Conservation (phyloP, 2,797 vertebrate genomes). For the Florisuga fusca region DNA sequence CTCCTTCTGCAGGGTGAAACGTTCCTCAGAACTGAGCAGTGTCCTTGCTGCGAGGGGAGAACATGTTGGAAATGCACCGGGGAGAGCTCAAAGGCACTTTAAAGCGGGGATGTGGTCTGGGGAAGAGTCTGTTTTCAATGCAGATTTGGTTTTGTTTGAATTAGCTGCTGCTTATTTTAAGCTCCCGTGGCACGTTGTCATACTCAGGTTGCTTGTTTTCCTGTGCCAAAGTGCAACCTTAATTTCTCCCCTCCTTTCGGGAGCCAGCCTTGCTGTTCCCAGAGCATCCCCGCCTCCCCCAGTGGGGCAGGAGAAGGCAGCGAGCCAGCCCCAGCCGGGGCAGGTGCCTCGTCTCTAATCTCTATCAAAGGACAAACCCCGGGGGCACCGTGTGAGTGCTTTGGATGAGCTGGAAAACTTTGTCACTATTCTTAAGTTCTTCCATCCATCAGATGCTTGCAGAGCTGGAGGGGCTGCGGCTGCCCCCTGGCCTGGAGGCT, state of each 20-base stretch:
- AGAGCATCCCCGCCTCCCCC: slow-evolving; percentile 4
- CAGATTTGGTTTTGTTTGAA: slow-evolving; percentile 66
- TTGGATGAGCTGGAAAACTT: not conserved
- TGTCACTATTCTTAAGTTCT: not conserved
- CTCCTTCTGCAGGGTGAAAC: too few relatives aligned
- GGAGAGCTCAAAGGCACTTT: slow-evolving; percentile 67
- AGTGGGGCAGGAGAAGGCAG: slow-evolving; percentile 11
- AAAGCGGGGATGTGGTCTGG: slow-evolving; percentile 44
- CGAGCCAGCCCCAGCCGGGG: slow-evolving; percentile 11
- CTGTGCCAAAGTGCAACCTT: slow-evolving; percentile 51
- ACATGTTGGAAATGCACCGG: not conserved
- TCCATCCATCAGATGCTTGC: rapidly evolving
- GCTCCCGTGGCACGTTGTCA: slow-evolving; percentile 50
- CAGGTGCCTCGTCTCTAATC: slow-evolving; percentile 52
- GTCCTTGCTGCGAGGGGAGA: slow-evolving; percentile 19
- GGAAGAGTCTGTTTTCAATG: slow-evolving; percentile 55
- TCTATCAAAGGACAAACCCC: slow-evolving; percentile 26
- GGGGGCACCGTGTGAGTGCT: not conserved
- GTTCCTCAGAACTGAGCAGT: too few relatives aligned
- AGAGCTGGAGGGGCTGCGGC: not conserved
- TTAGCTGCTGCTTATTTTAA: slow-evolving; percentile 71
- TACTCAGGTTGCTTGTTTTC: slow-evolving; percentile 59
- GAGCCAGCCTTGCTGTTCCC: slow-evolving; percentile 50
- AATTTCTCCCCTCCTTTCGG: slow-evolving; percentile 58
- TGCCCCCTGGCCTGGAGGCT: not conserved